Conservation (phyloP, 2,797 vertebrate species). For the Acrossocheilus fasciatus region DNA sequence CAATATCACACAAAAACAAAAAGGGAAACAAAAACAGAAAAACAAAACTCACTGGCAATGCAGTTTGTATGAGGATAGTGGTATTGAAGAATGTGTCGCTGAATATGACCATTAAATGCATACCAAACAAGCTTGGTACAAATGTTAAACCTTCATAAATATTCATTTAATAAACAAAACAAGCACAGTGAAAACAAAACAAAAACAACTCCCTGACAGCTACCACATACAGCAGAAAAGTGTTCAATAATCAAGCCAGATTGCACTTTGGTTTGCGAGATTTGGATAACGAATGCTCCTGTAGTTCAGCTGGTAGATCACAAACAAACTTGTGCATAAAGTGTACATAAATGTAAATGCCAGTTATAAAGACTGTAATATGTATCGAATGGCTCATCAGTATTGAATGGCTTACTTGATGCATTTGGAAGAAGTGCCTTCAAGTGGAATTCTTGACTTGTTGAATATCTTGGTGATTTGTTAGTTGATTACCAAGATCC, state of each 20-base stretch:
- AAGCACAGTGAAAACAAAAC: slow-evolving; percentile 63
- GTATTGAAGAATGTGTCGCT: not conserved
- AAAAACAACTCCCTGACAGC: not conserved
- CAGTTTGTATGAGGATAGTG: not conserved
- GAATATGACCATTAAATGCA: not conserved
- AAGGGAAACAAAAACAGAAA: not conserved
- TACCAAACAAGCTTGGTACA: slow-evolving; percentile 3
- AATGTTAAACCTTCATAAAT: slow-evolving; percentile 7
- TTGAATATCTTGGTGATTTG: not conserved
- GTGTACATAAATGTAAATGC: slow-evolving; percentile 10
- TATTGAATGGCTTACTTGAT: not conserved
- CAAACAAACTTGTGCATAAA: not conserved
- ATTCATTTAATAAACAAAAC: slow-evolving; percentile 19
- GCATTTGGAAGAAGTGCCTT: not conserved
- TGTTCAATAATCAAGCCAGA: not conserved
- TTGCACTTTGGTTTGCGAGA: not conserved
- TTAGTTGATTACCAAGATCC: not conserved
- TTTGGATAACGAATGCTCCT: not conserved
- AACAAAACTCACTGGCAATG: not conserved
- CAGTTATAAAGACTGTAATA: not conserved
- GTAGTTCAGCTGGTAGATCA: not conserved
- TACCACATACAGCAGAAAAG: not conserved
- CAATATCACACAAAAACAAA: not conserved
- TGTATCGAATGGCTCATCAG: not conserved
- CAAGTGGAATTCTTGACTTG: not conserved